Evolutionary conservation across 2,113 vertebrate genomes (phyloP), one percentile per base, ranked within the genome.

Genomic region (Seriola rivoliana): DNA sequence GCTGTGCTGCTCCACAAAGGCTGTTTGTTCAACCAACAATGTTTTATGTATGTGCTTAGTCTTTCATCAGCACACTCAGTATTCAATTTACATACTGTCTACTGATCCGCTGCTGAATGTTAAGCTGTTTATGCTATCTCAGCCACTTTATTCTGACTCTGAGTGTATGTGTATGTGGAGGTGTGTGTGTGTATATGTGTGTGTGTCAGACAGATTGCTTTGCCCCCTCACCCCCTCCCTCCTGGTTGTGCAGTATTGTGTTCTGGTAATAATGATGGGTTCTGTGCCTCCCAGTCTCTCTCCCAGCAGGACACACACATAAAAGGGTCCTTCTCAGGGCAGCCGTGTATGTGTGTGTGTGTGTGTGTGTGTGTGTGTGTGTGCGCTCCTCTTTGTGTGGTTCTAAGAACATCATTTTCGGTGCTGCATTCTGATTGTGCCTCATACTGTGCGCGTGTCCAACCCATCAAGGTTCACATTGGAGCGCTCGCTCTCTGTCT

Each of bases 381-480:
- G 23, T 76, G 4, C 34, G 5, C 34, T 36, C 59, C 52, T 66
- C 58, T 77, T 55, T 68, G 89, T 89, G 74, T 50, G 76, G 89
- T 77, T 88, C 74, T 78, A 73, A 78, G 88, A 89, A 91, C 86
- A 89, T 91, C 71, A 92, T 91, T 91, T 90, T 86, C 63, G 64
- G 79, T 73, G 65, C 87, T 90, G 86, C 91, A 88, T 91, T 85
- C 82, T 92, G 92, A 93, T 93, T 94, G 93, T 89, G 78, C 84
- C 82, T 88, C 90, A 88, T 74, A 84, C 91, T 90, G 92, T 88
- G 92, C 85, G 89, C 73, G 85, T 89, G 91, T 92, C 90, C 82
- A 89, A 91, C 85, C 94, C 91, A 95, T 93, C 93, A 93, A 89
- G 90, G 89, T 90, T 94, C 91, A 91, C 92, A 93, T 91, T 93